Conservation (phyloP, 2,797 vertebrate species). For the Sylvia borin region DNA sequence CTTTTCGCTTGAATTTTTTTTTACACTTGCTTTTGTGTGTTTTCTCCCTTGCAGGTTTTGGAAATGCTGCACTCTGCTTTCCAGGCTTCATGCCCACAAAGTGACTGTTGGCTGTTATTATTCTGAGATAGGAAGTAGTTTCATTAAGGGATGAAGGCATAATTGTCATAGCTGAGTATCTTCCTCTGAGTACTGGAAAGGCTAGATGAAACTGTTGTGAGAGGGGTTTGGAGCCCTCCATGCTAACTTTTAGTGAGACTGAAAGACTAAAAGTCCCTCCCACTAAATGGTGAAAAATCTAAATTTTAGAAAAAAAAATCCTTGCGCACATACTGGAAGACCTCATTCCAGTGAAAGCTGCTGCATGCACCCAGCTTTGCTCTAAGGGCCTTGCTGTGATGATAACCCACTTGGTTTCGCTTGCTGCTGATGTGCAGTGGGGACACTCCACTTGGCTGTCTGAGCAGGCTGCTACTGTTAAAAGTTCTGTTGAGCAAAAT, state of each 20-base stretch:
- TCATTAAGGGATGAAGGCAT: neutral
- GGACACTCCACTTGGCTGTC: constrained; percentile 74
- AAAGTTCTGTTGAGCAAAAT: neutral
- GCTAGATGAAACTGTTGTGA: neutral
- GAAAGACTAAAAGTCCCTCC: neutral
- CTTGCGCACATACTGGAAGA: neutral
- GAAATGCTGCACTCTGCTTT: neutral
- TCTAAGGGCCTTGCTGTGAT: constrained; percentile 56
- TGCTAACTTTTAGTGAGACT: neutral
- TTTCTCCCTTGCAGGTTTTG: neutral
- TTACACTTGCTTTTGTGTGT: neutral
- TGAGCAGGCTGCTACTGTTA: constrained; percentile 47
- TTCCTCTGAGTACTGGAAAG: neutral
- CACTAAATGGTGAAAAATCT: neutral
- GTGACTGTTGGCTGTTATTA: neutral
- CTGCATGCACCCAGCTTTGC: neutral
- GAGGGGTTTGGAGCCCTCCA: neutral
- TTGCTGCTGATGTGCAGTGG: constrained; percentile 63
- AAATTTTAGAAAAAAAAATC: neutral
- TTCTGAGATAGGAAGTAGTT: neutral
- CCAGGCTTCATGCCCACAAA: neutral
- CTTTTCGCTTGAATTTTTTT: neutral
- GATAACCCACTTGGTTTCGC: constrained; percentile 70
- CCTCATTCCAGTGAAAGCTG: neutral
- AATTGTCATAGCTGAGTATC: neutral